A percentile compares a stretch with the other conserved stretches of the same genome.
Evolutionary conservation across 92 coral and sea anemone species (phyloP).

Genomic region (Virgularia gustaviana): DNA sequence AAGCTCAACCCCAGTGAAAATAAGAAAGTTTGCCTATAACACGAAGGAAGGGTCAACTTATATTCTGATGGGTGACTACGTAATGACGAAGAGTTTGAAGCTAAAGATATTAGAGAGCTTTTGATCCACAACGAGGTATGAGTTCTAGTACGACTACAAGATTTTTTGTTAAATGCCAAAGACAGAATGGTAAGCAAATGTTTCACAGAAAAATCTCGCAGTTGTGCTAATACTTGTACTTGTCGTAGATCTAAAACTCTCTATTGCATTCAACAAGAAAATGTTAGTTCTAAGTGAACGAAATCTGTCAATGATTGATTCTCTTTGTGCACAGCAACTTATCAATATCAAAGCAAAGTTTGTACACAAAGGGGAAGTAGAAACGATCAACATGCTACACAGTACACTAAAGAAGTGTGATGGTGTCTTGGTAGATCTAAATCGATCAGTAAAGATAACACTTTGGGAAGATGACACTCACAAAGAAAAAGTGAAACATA

Average conservation of each 20-base stretch:
- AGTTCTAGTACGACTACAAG: too few species aligned
- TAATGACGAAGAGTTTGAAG: constrained; percentile 6
- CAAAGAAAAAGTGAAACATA: constrained; percentile 20
- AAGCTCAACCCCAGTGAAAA: constrained; percentile 12
- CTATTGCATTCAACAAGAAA: constrained; percentile 5
- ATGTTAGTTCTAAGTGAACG: constrained; percentile 2
- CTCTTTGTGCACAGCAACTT: neutral
- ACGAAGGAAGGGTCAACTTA: neutral
- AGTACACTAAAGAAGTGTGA: constrained; percentile 3
- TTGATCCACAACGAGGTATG: too few species aligned
- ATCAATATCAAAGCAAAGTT: constrained; percentile 19
- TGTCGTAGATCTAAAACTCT: too few species aligned
- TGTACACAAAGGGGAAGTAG: neutral
- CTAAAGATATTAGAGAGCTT: neutral
- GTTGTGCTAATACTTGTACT: too few species aligned
- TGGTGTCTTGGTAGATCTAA: constrained; percentile 11
- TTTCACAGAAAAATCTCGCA: too few species aligned
- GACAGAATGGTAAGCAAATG: too few species aligned
- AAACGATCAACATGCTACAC: constrained; percentile 6
- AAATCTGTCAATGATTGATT: constrained; percentile 11
- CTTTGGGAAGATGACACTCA: constrained; percentile 20
- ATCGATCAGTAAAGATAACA: neutral
- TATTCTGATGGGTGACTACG: constrained; percentile 25
- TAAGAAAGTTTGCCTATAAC: neutral
- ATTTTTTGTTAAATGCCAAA: too few species aligned